A percentile compares a stretch with the other conserved stretches of the same genome.
phyloP scores from a whole-genome alignment of 2,797 vertebrate species.

The Scyliorhinus canicula region DNA sequence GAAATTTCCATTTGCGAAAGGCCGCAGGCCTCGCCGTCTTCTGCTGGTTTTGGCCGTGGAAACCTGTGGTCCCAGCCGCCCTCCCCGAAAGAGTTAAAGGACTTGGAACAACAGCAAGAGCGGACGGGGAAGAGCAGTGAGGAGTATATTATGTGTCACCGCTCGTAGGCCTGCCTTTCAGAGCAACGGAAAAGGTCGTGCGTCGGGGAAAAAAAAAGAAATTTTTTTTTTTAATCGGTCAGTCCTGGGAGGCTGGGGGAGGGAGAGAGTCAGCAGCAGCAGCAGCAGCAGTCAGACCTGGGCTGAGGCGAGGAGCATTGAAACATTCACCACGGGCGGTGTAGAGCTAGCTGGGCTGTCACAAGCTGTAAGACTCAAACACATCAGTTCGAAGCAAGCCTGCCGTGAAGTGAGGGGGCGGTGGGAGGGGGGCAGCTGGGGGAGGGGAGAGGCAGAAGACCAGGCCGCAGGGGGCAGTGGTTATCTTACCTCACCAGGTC shows the following conservation, averaged over 20 bases:
- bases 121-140: not conserved
- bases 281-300: not conserved
- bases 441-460: not conserved
- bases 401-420: not conserved
- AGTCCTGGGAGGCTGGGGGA: not conserved
- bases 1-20: not conserved
- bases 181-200: not conserved
- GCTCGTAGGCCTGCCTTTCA: not conserved
- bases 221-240: too few relatives aligned
- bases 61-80: not conserved
- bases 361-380: not conserved
- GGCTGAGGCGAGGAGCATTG: not conserved
- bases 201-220: not conserved
- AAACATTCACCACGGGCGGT: not conserved
- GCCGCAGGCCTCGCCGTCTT: not conserved
- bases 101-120: not conserved
- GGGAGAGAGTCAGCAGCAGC: not conserved
- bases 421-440: not conserved
- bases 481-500: not conserved
- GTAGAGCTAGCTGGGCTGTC: not conserved
- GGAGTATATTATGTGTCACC: constrained; percentile 22
- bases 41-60: too few relatives aligned
- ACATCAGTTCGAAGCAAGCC: not conserved
- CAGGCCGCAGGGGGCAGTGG: not conserved
- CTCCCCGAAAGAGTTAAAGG: not conserved